Percentiles rank a stretch among this genome's conserved stretches.
These are phyloP conservation scores for Cyprinodon tularosa DNA, from an alignment of 2,113 vertebrate genomes.

Conservation along the genomic window DNA sequence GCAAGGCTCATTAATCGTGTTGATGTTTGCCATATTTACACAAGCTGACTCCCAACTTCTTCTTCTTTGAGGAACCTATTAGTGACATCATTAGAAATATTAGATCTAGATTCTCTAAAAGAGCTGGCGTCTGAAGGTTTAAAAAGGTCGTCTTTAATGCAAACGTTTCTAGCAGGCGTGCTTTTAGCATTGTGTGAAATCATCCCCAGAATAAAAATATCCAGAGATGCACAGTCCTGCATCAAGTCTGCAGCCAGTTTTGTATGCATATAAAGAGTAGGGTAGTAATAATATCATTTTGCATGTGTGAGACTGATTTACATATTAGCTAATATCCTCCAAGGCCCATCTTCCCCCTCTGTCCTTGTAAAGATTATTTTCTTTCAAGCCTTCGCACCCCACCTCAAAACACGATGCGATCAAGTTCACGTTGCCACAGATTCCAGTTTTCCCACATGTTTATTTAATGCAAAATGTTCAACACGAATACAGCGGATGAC, in stretches of 20 bases:
- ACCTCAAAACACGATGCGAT: conserved; percentile 31
- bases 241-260: conserved; percentile 57
- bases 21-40: conserved; percentile 43
- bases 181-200: conserved; percentile 28
- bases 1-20: conserved; percentile 64
- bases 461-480: conserved; percentile 36
- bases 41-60: conserved; percentile 28
- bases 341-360: conserved; percentile 38
- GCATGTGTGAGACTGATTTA: conserved; percentile 44
- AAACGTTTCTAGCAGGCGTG: conserved; percentile 34
- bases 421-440: conserved; percentile 19
- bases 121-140: conserved; percentile 11
- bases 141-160: conserved; percentile 33
- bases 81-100: conserved; percentile 25
- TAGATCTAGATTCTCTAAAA: conserved; percentile 41
- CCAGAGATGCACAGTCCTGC: conserved; percentile 43
- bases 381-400: conserved; percentile 14
- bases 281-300: conserved; percentile 35
- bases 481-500: conserved; percentile 12
- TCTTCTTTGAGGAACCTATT: conserved; percentile 39
- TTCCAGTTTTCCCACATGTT: conserved; percentile 27
- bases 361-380: conserved; percentile 26
- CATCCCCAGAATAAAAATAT: conserved; percentile 39
- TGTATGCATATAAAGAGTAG: conserved; percentile 44
- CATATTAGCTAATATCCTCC: conserved; percentile 33